Base-by-base conservation (phyloP, 1,140 invertebrate species). In the Lamellibrachia luymesi region DNA sequence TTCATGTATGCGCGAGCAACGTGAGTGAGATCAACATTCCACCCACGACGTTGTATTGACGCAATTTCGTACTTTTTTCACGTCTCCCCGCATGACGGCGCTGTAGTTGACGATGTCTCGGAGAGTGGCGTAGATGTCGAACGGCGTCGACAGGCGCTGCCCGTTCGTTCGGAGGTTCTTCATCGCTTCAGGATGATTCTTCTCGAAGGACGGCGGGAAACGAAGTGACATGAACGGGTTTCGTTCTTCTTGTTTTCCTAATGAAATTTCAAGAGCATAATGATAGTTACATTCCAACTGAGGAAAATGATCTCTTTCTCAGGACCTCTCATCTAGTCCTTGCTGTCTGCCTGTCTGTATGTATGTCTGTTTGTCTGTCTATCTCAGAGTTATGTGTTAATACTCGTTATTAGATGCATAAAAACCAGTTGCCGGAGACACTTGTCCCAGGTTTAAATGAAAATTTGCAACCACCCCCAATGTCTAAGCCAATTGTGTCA, bases 221-320 rank as follows among this genome's bases (percentile, higher is more conserved):
- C 97, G 96, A 52, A 98, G 95, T 94, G 98, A 97, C 98, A 98
- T 97, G 93, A 98, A 98, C 0, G 99, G 99, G 64, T 99, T 96
- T 80, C 98, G 96, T 95, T 99, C 98, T 96, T 99, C 99, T 94
- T 98, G 97, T 95, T 98, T 97, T 0, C 99, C 99, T 80, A 56
- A 2, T 80, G 13, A 80, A 80, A 10, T 80, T 8, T 10, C 13
- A 17, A 8, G 64, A 80, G 13, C 38, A 38, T 38, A 38, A 38
- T 38, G 38, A 38, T 38, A 38, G 38, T 38, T 38, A 38, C 38
- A 38, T 38, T 38, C 38, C 38, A 38, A 38, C 38, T 38, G 38
- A 38, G 38, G 38, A 38, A 38, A 38, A 38, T 38, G 0, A 38
- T 38, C 38, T 38, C 38, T 38, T 38, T 38, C 38, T 38, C 38